Evolutionary conservation across 2,797 vertebrate genomes (phyloP), one percentile per base, ranked within the genome.

Genomic region (Somateria mollissima): DNA sequence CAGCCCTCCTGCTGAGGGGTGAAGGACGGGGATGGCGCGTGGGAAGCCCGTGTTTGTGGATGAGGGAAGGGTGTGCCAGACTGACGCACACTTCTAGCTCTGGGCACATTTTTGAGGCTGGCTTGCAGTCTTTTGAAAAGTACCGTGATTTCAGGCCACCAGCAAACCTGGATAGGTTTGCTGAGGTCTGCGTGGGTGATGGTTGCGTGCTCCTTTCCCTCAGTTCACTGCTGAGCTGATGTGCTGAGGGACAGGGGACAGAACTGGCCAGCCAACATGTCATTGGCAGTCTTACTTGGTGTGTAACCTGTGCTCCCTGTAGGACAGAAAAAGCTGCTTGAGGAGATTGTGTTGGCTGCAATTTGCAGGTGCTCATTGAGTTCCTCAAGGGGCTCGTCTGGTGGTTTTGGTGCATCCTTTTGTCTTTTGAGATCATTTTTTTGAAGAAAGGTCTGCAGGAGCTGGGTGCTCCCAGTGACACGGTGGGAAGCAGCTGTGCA

Each of bases 261-360:
- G 41, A 78, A 54, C 41, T 74, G 66, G 11, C 0, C 11, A 47
- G 60, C 14, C 37, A 60, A 0, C 0, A 0, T 70, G 28, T 79
- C 45, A 64, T 9, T 89, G 39, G 43, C 37, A 71, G 16, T 66
- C 54, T 65, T 43, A 41, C 54, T 87, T 78, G 0, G 0, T 49
- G 22, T 75, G 10, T 75, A 28, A 93, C 43, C 25, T 17, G 10
- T 80, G 36, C 66, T 72, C 27, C 18, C 36, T 62, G 22, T 45
- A 58, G 45, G 58, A 69, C 34, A 81, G 54, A 37, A 80, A 47
- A 65, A 53, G 54, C 16, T 66, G 54, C 37, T 58, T 47, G 49
- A 27, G 27, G 11, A 53, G 10, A 49, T 81, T 82, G 36, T 34
- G 27, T 70, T 5, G 2, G 6, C 28, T 75, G 62, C 47, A 30